Evolutionary conservation across 1,140 invertebrate species (phyloP).

Genomic region (Nasonia giraulti): DNA sequence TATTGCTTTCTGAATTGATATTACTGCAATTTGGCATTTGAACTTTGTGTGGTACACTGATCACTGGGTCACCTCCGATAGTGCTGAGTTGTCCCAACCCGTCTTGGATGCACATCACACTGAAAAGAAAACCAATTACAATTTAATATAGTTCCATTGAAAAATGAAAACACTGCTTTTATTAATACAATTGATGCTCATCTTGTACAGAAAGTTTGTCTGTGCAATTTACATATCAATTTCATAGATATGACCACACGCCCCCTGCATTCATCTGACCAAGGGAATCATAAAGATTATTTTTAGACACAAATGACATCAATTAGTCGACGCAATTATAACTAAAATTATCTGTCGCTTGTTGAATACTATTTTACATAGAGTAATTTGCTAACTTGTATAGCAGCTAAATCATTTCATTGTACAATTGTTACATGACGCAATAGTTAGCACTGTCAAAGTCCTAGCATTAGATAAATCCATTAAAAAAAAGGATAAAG

Average conservation of each 20-base stretch:
- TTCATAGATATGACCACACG: too few relatives aligned
- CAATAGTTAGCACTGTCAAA: too few relatives aligned
- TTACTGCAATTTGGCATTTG: conserved; percentile 69
- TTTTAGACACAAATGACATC: too few relatives aligned
- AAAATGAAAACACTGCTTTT: neutral
- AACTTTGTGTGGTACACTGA: conserved; percentile 64
- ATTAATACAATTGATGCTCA: neutral
- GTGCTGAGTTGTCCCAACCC: conserved; percentile 77
- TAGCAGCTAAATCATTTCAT: too few relatives aligned
- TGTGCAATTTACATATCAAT: too few relatives aligned
- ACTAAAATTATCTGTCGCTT: too few relatives aligned
- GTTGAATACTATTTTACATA: too few relatives aligned
- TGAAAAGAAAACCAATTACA: conserved; percentile 62
- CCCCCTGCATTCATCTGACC: too few relatives aligned
- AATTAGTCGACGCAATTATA: too few relatives aligned
- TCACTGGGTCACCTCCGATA: conserved; percentile 63
- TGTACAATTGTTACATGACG: too few relatives aligned
- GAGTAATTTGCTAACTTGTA: too few relatives aligned
- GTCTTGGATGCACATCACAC: conserved; percentile 82
- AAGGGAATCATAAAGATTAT: too few relatives aligned
- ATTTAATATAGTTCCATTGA: neutral
- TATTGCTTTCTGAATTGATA: conserved; percentile 65
- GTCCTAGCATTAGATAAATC: neutral
- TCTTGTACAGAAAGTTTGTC: neutral
- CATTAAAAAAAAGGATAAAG: neutral